These are phyloP conservation scores for Hydractinia symbiolongicarpus DNA, from an alignment of 30 jellyfish, hydroid and myxozoan genomes.

Conservation along the genomic window DNA sequence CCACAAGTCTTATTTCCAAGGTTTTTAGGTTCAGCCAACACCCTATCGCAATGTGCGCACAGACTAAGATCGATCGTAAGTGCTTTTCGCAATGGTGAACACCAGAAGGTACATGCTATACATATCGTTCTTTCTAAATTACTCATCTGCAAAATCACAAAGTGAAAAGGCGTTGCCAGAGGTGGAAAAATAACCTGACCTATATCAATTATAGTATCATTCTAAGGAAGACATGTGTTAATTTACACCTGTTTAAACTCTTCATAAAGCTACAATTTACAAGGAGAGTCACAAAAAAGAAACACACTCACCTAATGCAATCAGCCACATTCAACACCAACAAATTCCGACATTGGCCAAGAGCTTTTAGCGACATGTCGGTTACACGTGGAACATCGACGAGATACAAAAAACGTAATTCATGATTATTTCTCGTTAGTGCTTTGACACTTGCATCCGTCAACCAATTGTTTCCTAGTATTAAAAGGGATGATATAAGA, in stretches of 20 bases:
- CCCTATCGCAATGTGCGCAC: no score
- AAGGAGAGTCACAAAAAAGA: neutral
- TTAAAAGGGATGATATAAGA: neutral
- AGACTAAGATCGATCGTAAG: no score
- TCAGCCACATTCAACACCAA: constrained; percentile 76
- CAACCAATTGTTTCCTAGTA: constrained; percentile 61
- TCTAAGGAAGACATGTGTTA: no score
- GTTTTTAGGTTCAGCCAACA: no score
- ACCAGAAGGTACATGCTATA: no score
- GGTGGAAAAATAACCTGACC: no score
- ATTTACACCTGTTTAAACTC: neutral
- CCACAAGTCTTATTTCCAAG: no score
- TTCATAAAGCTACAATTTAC: neutral
- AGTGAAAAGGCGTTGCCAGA: no score
- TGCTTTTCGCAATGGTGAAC: no score
- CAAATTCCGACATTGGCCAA: constrained; percentile 56
- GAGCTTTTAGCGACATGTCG: constrained; percentile 76
- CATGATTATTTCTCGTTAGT: constrained; percentile 48
- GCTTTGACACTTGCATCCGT: constrained; percentile 66
- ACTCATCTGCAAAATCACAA: no score
- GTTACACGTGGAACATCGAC: constrained; percentile 72
- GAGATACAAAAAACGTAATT: constrained; percentile 53
- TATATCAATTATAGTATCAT: no score
- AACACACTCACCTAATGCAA: constrained; percentile 48
- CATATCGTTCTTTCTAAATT: no score